These are phyloP conservation scores for Rhagoletis pomonella DNA, from an alignment of 1,140 invertebrate species.

Conservation along the genomic window DNA sequence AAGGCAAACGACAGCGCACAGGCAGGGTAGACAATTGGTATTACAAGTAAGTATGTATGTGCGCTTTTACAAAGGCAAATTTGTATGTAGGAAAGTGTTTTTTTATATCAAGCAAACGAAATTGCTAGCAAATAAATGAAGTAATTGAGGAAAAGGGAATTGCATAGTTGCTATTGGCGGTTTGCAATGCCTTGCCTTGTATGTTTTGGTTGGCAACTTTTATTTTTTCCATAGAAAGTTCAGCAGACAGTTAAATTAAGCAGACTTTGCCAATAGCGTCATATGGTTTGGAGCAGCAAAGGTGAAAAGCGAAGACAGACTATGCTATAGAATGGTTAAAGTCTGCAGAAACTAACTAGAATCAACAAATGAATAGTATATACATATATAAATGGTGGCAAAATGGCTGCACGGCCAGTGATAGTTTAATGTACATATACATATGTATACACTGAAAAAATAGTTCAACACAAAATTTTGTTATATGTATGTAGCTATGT, in stretches of 20 bases:
- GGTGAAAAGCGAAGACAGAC: neutral
- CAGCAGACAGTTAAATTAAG: constrained; percentile 40
- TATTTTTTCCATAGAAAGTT: neutral
- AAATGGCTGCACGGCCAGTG: neutral
- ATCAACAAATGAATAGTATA: neutral
- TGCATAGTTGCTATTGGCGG: neutral
- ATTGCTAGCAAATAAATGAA: constrained; percentile 21
- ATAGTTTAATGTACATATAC: no score
- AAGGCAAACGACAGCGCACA: neutral
- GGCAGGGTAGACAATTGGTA: neutral
- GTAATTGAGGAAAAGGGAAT: constrained; percentile 6
- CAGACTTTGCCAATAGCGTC: constrained; percentile 2
- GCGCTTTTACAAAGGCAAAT: neutral
- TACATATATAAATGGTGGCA: neutral
- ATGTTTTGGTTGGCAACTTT: neutral
- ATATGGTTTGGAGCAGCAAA: neutral
- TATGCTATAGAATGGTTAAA: neutral
- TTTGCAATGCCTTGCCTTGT: neutral
- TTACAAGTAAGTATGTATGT: no score
- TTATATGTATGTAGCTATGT: no score
- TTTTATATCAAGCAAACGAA: constrained; percentile 11
- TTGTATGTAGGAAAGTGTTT: neutral
- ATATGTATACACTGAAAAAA: no score
- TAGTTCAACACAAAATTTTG: no score
- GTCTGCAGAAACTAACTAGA: neutral